A percentile compares a stretch with the other conserved stretches of the same genome.
Evolutionary conservation across 2,888 invertebrate genomes (phyloP).

Genomic region (Meloe dianella): DNA sequence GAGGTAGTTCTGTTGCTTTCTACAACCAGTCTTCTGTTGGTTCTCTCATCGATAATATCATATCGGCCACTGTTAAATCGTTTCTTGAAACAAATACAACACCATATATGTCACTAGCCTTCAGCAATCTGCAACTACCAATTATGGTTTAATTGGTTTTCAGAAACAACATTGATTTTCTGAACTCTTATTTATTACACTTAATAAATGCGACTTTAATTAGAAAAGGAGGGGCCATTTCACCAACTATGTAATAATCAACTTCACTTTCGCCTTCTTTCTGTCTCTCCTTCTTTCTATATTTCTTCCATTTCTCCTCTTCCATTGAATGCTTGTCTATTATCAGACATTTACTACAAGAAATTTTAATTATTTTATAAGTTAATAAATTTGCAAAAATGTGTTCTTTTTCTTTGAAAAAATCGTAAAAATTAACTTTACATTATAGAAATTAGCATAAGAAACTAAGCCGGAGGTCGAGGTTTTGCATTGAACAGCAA

Average conservation of each 20-base stretch:
- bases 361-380: neutral
- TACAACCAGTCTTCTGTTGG: constrained; percentile 42
- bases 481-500: constrained; percentile 39
- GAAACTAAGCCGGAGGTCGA: constrained; percentile 34
- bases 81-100: constrained; percentile 60
- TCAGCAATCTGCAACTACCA: constrained; percentile 59
- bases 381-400: neutral
- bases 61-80: constrained; percentile 57
- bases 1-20: constrained; percentile 33
- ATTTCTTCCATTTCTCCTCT: neutral
- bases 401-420: no score
- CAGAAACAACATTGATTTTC: constrained; percentile 60
- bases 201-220: constrained; percentile 54
- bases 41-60: constrained; percentile 51
- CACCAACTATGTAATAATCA: constrained; percentile 27
- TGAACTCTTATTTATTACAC: constrained; percentile 54
- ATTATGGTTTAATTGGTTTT: constrained; percentile 62
- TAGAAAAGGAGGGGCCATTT: constrained; percentile 44
- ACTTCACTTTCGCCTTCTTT: constrained; percentile 34
- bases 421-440: no score
- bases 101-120: constrained; percentile 59
- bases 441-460: constrained; percentile 29
- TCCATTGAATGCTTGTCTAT: neutral
- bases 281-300: neutral
- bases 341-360: neutral